A percentile compares a stretch with the other conserved stretches of the same genome.
Conservation (phyloP, 2,797 vertebrate genomes). For the Labeo calbasu region DNA sequence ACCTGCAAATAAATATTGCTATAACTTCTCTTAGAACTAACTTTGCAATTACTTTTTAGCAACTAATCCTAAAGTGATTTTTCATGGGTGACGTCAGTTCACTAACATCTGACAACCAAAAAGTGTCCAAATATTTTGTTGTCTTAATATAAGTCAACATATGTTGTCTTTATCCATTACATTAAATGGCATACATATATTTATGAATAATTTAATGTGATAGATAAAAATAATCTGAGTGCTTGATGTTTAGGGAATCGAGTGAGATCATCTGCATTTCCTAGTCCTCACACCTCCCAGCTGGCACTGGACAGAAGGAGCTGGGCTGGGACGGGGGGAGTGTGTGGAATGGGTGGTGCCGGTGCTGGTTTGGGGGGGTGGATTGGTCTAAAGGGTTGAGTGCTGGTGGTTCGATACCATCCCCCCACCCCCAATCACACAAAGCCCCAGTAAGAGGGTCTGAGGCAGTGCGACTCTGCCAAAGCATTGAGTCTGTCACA, state of each 20-base stretch:
- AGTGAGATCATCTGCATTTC: conserved; percentile 61
- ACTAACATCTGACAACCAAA: background rate
- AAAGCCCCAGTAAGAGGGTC: conserved; percentile 56
- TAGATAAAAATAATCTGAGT: background rate
- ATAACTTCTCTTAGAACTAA: background rate
- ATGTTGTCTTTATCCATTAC: no score
- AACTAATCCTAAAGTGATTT: background rate
- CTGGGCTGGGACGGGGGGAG: conserved; percentile 6
- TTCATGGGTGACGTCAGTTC: background rate
- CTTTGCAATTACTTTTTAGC: background rate
- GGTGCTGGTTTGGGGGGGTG: conserved; percentile 38
- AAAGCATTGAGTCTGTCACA: conserved; percentile 63
- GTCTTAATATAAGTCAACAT: no score
- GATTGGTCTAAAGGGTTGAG: conserved; percentile 23
- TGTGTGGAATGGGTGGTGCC: conserved; percentile 47
- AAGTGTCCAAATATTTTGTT: no score
- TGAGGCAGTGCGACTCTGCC: conserved; percentile 55
- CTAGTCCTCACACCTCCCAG: conserved; percentile 62
- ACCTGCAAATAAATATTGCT: background rate
- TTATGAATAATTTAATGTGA: no score
- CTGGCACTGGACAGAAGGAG: conserved; percentile 65
- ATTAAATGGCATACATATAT: no score
- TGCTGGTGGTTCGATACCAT: conserved; percentile 46
- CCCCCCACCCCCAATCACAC: conserved; percentile 48
- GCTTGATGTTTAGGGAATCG: conserved; percentile 48